Percentiles rank a stretch among this genome's conserved stretches.
These are phyloP conservation scores for Poecilus cupreus DNA, from an alignment of 2,888 invertebrate genomes.

Conservation along the genomic window DNA sequence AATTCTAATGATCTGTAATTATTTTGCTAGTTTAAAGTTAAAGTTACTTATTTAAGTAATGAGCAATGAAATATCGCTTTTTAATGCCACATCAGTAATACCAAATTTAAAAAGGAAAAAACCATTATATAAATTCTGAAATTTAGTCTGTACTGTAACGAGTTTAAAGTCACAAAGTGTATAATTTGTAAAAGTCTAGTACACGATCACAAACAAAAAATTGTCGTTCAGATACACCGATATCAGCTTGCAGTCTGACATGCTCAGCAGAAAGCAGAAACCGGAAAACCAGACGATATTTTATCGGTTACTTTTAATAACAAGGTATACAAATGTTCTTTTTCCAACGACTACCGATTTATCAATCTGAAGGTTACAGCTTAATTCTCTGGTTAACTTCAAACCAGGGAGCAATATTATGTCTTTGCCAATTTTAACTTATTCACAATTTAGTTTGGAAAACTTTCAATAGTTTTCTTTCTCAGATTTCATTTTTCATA, in stretches of 20 bases:
- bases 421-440: not conserved
- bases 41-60: not conserved
- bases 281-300: constrained; percentile 13
- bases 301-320: constrained; percentile 13
- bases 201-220: not conserved
- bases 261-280: not conserved
- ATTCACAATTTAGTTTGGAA: not conserved
- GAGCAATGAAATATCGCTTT: not conserved
- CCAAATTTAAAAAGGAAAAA: not conserved
- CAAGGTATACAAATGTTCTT: constrained; percentile 9
- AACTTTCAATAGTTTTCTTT: not conserved
- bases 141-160: not conserved
- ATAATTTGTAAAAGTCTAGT: constrained; percentile 12
- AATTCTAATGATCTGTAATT: no score
- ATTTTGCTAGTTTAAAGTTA: no score
- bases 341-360: not conserved
- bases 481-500: no score
- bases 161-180: constrained; percentile 7
- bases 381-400: not conserved
- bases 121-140: not conserved
- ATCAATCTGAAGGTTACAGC: not conserved
- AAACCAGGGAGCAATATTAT: no score
- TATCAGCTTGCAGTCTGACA: constrained; percentile 5
- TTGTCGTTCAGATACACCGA: constrained; percentile 8
- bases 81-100: not conserved